Conservation (phyloP, 2,113 vertebrate species). For the Camelus bactrianus region DNA sequence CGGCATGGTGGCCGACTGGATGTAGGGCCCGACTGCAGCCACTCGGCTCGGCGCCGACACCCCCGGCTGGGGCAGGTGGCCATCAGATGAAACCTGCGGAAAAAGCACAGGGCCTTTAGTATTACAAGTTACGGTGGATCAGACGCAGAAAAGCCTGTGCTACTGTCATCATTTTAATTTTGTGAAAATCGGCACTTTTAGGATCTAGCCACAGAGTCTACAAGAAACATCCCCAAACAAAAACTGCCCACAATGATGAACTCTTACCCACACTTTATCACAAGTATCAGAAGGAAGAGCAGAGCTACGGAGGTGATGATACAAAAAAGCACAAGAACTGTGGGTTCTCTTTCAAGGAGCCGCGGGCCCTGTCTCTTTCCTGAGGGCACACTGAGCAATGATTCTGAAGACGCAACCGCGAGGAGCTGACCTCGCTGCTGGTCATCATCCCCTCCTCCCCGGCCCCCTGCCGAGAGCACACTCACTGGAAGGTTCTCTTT, state of each 20-base stretch:
- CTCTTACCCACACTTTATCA: conserved; percentile 52
- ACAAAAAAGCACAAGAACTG: neutral
- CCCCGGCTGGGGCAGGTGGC: conserved; percentile 88
- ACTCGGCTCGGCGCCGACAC: conserved; percentile 92
- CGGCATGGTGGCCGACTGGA: conserved; percentile 98
- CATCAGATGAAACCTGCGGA: conserved; percentile 90
- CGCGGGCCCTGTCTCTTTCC: neutral
- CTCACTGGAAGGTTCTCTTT: conserved; percentile 97
- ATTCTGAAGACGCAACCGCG: neutral
- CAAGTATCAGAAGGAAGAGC: neutral
- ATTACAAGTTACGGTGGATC: no score
- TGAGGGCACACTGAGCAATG: neutral
- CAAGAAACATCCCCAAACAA: neutral
- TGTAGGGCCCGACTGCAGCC: conserved; percentile 98
- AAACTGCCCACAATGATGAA: fast-evolving
- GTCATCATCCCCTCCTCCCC: neutral
- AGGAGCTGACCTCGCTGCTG: neutral
- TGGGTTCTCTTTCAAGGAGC: neutral
- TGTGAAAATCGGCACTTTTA: neutral
- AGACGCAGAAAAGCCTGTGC: neutral
- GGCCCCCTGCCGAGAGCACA: neutral
- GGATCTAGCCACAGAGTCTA: neutral
- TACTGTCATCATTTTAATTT: neutral
- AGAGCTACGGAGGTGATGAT: conserved; percentile 55
- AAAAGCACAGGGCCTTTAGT: conserved; percentile 24